Conservation (phyloP, 2,888 invertebrate genomes). For the Eilema caniola region DNA sequence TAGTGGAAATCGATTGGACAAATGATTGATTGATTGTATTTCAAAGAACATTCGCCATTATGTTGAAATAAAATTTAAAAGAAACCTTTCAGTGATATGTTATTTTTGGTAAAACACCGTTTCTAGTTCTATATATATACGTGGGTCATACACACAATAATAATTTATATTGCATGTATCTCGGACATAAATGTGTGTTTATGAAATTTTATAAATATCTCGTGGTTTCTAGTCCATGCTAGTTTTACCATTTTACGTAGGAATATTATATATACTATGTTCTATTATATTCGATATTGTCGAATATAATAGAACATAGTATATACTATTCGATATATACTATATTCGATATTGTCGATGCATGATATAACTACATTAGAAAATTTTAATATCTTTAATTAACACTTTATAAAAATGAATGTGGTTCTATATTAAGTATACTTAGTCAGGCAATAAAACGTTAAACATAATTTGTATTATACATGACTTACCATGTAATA, state of each 20-base stretch:
- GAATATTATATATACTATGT: neutral
- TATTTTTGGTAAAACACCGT: slow-evolving; percentile 11
- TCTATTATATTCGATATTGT: neutral
- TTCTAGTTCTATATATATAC: slow-evolving; percentile 7
- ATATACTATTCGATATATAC: too few relatives aligned
- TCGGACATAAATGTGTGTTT: slow-evolving; percentile 6
- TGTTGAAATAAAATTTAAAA: slow-evolving; percentile 12
- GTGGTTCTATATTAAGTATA: neutral
- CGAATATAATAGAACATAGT: too few relatives aligned
- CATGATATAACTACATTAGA: too few relatives aligned
- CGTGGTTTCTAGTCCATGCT: neutral
- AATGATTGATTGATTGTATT: slow-evolving; percentile 19
- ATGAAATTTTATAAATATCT: neutral
- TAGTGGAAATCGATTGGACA: slow-evolving; percentile 14
- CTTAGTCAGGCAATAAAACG: neutral
- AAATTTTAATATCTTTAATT: neutral
- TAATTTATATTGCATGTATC: slow-evolving; percentile 14
- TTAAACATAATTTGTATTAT: neutral
- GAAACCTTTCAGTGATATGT: slow-evolving; percentile 5
- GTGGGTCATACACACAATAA: slow-evolving; percentile 5
- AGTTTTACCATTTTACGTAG: neutral
- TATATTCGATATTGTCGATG: neutral
- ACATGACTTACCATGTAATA: neutral
- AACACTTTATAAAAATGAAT: neutral
- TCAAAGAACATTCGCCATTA: slow-evolving; percentile 13